Base-by-base conservation (phyloP, 2,797 vertebrate genomes). In the Rousettus madagascariensis region DNA sequence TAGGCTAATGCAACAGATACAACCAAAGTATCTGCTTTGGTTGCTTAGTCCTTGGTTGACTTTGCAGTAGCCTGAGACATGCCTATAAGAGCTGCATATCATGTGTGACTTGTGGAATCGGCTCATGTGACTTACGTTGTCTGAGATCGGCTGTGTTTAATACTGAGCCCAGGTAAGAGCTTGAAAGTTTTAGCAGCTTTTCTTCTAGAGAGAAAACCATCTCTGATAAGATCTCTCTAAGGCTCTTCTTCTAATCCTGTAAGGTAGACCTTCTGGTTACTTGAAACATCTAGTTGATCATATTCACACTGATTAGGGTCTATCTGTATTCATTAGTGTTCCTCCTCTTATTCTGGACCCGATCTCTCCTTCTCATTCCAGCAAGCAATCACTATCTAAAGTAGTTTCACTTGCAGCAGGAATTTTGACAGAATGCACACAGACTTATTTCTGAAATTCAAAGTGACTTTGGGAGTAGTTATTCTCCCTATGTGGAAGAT, bases 361-460 rank as follows among this genome's bases (percentile, higher is more conserved):
- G 9, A 78, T 36, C 46, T 49, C 53, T 63, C 71, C 10, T 71
- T 86, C n/a, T 74, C 17, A 0, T 46, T 86, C 79, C 75, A 77
- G 16, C n/a, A 55, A 57, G 49, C 16, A 61, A 91, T 82, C 55
- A 46, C 24, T 49, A 71, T 86, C 88, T 94, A 86, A 92, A 95
- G 84, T 38, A 89, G 43, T 83, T 92, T 68, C 57, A 78, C 63
- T 80, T 51, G 66, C 22, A 24, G 30, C 77, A 82, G 87, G 61
- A 71, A 85, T 84, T 82, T 51, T 83, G 41, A 75, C 71, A 91
- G 92, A 61, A 72, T 74, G 28, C 85, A 71, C 2, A 57, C 69
- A 66, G 33, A 80, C 93, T 93, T 66, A 80, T 84, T 66, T 84
- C 71, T 94, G 93, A 46, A 82, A 96, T 92, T 94, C 43, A 85